Evolutionary conservation across 2,888 invertebrate genomes (phyloP).

Genomic region (Polyploca ridens): DNA sequence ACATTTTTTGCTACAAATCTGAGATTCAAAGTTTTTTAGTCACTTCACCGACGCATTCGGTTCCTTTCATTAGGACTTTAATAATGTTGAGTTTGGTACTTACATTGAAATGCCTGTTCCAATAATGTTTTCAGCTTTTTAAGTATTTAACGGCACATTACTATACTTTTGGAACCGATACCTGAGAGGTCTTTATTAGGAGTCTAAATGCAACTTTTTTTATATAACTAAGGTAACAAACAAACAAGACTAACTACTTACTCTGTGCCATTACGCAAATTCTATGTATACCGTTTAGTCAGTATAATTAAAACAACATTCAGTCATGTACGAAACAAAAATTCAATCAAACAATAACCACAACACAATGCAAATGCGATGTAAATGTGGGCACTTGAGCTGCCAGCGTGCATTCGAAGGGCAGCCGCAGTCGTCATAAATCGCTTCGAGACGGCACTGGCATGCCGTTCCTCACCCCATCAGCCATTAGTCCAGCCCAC

Average conservation of each 20-base stretch:
- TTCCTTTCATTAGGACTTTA: conserved; percentile 57
- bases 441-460: conserved; percentile 44
- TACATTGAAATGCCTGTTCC: conserved; percentile 21
- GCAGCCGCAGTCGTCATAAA: conserved; percentile 60
- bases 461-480: conserved; percentile 48
- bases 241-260: too few species aligned
- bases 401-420: conserved; percentile 47
- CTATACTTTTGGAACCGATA: background rate
- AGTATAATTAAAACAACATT: background rate
- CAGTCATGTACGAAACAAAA: background rate
- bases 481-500: conserved; percentile 53
- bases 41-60: conserved; percentile 48
- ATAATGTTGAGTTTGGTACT: conserved; percentile 48
- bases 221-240: too few species aligned
- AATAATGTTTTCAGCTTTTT: background rate
- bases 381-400: conserved; percentile 49
- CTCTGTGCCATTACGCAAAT: too few species aligned
- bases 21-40: conserved; percentile 80
- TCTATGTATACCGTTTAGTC: too few species aligned
- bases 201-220: too few species aligned
- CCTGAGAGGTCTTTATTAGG: too few species aligned
- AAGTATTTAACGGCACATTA: background rate
- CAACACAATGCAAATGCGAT: conserved; percentile 37
- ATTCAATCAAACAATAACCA: conserved; percentile 15
- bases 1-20: conserved; percentile 83